Percentiles rank a stretch among this genome's conserved stretches.
These are phyloP conservation scores for Fundulus diaphanus DNA, from an alignment of 2,797 vertebrate genomes.

Conservation along the genomic window DNA sequence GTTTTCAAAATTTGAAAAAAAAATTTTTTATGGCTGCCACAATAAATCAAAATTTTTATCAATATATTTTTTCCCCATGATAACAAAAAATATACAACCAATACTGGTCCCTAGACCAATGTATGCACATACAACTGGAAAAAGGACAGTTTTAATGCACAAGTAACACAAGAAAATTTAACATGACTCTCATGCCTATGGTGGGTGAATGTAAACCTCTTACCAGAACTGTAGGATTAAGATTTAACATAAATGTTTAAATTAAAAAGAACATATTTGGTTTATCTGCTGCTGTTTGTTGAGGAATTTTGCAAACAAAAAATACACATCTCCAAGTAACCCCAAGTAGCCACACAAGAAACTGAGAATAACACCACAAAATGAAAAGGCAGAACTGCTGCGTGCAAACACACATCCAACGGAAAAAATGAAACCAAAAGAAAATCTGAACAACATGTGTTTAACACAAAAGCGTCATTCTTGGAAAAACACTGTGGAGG, in stretches of 20 bases:
- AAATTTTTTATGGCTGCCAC: neutral
- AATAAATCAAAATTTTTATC: neutral
- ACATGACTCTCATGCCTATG: neutral
- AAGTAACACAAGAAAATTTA: neutral
- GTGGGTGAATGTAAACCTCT: no score
- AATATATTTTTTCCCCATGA: no score
- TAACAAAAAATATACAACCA: no score
- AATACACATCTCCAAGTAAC: conserved; percentile 8
- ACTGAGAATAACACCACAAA: conserved; percentile 38
- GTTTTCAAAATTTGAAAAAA: neutral
- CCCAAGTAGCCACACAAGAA: conserved; percentile 28
- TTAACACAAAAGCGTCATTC: conserved; percentile 74
- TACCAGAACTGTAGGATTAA: neutral
- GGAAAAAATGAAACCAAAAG: conserved; percentile 76
- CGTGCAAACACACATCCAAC: conserved; percentile 49
- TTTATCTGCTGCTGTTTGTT: neutral
- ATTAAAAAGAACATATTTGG: neutral
- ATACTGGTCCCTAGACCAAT: neutral
- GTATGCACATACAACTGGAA: neutral
- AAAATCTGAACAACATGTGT: conserved; percentile 84
- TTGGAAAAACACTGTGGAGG: conserved; percentile 62
- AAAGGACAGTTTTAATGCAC: neutral
- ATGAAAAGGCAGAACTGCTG: conserved; percentile 43
- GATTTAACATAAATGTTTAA: neutral
- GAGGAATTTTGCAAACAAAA: conserved; percentile 16